These are phyloP conservation scores for Echinarachnius parma DNA, from an alignment of 53 echinoderm and acorn worm genomes.

Conservation along the genomic window DNA sequence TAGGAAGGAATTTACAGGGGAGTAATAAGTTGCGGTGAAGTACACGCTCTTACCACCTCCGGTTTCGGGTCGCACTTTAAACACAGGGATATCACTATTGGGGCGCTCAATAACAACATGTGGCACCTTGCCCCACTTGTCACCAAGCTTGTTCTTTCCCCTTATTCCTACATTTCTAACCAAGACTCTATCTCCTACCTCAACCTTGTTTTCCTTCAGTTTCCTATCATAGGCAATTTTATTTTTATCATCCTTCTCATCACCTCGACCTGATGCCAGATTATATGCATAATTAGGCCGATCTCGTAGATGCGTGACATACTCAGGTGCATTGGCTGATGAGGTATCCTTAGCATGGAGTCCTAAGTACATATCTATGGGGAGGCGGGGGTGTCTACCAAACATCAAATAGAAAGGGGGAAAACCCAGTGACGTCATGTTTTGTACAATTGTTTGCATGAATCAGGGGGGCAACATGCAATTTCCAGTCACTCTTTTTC, in stretches of 20 bases:
- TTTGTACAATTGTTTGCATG: slow-evolving; percentile 61
- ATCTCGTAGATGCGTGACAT: slow-evolving; percentile 21
- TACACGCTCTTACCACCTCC: neutral
- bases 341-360: neutral
- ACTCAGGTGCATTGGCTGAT: neutral
- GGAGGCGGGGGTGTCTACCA: slow-evolving; percentile 54
- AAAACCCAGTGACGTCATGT: slow-evolving; percentile 47
- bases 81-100: slow-evolving; percentile 34
- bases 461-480: slow-evolving; percentile 46
- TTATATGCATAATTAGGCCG: slow-evolving; percentile 30
- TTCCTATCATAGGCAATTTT: neutral
- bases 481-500: slow-evolving; percentile 54
- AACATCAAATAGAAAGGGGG: slow-evolving; percentile 62
- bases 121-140: slow-evolving; percentile 26
- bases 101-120: slow-evolving; percentile 10
- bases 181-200: slow-evolving; percentile 37
- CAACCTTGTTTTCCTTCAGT: slow-evolving; percentile 3
- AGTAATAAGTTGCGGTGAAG: slow-evolving; percentile 45
- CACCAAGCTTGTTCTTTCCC: slow-evolving; percentile 41
- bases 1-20: slow-evolving; percentile 23
- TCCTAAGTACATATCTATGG: slow-evolving; percentile 39
- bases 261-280: slow-evolving; percentile 4
- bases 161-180: slow-evolving; percentile 6
- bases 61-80: slow-evolving; percentile 22
- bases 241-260: neutral